Base-by-base conservation (phyloP, 1,140 invertebrate species). In the Drosophila bipectinata region DNA sequence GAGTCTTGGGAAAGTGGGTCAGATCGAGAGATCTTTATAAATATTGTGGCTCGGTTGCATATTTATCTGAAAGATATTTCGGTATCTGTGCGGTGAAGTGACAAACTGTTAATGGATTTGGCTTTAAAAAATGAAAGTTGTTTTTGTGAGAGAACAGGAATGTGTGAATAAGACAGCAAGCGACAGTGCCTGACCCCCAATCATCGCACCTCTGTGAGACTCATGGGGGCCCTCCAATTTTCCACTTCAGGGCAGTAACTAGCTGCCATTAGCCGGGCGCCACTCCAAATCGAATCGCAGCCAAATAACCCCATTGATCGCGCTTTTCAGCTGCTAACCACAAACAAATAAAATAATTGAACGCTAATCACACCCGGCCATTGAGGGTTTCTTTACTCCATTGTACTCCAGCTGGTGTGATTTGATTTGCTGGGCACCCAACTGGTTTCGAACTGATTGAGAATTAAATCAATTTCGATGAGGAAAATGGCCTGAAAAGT, bases 301-400 rank as follows among this genome's bases (percentile, higher is more conserved):
- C 64, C 48, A 73, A 66, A 49, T 32, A 63, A 63, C 55, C 71
- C 57, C 57, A 73, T 55, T 55, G 71, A 49, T 37, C 45, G 60
- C 57, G 39, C 69, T 21, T 32, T 71, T 71, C 72, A 57, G 68
- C 61, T 57, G 54, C 72, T 58, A 66, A 75, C 52, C 60, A 66
- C 72, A 75, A 58, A 75, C 72, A 75, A 75, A 75, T 75, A 75
- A 75, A 75, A 75, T 75, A 75, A 75, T 75, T 67, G 60, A 75
- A 74, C 72, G 61, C 72, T 75, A 75, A 75, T 75, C 72, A 72
- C 69, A 66, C 24, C 48, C 54, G 52, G 63, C 47, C 52, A 57
- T 64, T 34, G 51, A 39, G 63, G 64, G 32, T 24, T 53, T 53
- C 18, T 69, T 57, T 49, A 55, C 28, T 69, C 34, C 10, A 8